Evolutionary conservation across 1,140 invertebrate genomes (phyloP), one percentile per base, ranked within the genome.

Genomic region (Drosophila navojoa): DNA sequence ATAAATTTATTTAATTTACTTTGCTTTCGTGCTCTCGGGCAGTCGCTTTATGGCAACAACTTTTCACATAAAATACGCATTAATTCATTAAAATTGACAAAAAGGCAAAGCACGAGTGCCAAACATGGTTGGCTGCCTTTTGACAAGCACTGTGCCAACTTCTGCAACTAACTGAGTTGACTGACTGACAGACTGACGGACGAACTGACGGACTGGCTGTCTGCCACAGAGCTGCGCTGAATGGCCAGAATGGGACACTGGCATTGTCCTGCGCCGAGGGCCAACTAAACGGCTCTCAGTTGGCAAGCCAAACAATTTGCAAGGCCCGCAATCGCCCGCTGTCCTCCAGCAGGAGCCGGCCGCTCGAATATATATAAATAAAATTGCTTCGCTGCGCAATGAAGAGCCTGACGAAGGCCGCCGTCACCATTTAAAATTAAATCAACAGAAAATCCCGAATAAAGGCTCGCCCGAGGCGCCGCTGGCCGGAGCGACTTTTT

Each of bases 71-170:
- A 87, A 87, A 87, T 89, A 73, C 84, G 79, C 84, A 87, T 87
- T 87, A 89, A 84, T 87, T 87, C 84, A 87, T 87, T 87, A 89
- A 87, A 87, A 81, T 89, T 89, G 84, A 87, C 84, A 87, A 87
- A 71, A 73, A 82, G 76, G 84, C 82, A 66, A 79, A 89, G 77
- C 70, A 79, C 79, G 63, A 80, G 72, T 74, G 79, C 79, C 77
- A 71, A 72, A 70, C 71, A 82, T 74, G 71, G 67, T 71, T 69
- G 76, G 60, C 71, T 79, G 79, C 59, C 67, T 71, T 67, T 80
- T 77, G 73, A 69, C 63, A 52, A 81, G 59, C 53, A 72, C 63
- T 50, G 60, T 79, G 82, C 79, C 79, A 86, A 87, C 54, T 77
- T 76, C 67, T 76, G 40, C 45, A 25, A 45, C 64, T 67, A 38